Conservation (phyloP, 1,140 invertebrate species). For the Trichonephila inaurata region DNA sequence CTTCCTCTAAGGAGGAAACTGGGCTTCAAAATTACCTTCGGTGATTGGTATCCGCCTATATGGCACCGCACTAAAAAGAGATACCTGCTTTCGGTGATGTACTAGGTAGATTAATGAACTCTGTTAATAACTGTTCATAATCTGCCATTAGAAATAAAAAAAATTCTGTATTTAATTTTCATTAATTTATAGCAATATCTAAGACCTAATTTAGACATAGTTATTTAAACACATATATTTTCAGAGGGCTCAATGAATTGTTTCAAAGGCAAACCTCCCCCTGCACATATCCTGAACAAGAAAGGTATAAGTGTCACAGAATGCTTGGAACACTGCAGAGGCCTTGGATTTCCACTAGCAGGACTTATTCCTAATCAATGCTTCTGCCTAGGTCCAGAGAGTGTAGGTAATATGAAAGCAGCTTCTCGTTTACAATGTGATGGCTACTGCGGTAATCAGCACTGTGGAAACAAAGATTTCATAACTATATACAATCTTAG, state of each 20-base stretch:
- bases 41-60: no score
- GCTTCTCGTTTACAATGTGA: constrained; percentile 38
- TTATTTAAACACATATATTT: not conserved
- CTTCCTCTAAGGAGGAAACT: no score
- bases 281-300: constrained; percentile 28
- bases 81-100: no score
- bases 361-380: constrained; percentile 48
- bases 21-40: no score
- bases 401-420: not conserved
- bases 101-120: no score
- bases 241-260: constrained; percentile 70
- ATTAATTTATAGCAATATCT: no score
- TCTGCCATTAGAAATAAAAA: no score
- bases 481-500: constrained; percentile 72
- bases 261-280: constrained; percentile 67
- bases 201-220: no score
- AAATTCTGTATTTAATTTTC: no score
- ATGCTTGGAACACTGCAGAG: constrained; percentile 75
- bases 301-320: constrained; percentile 69
- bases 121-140: no score
- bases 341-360: constrained; percentile 62
- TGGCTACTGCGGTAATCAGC: constrained; percentile 57
- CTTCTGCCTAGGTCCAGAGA: constrained; percentile 45
- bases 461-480: constrained; percentile 70
- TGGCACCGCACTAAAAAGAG: no score